Conservation (phyloP, 1,140 invertebrate genomes). For the Hylaeus anthracinus region DNA sequence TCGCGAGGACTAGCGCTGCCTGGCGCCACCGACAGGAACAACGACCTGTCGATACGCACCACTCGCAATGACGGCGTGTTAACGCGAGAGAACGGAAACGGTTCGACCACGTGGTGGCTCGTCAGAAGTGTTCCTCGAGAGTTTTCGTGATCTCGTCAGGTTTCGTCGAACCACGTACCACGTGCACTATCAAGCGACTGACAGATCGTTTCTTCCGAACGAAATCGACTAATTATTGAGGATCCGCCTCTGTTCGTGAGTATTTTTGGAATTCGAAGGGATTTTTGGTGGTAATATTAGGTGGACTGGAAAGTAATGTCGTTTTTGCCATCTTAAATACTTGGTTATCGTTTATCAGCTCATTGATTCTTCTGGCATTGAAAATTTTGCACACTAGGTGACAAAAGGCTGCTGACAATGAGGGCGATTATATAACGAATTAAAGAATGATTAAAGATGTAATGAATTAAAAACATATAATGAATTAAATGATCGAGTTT, state of each 20-base stretch:
- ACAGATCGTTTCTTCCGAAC: not conserved
- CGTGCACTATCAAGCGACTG: conserved; percentile 15
- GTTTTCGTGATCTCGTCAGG: not conserved
- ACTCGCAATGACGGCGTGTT: conserved; percentile 43
- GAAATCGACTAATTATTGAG: not conserved
- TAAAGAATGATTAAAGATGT: too few relatives aligned
- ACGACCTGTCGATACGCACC: conserved; percentile 49
- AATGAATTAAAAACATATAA: too few relatives aligned
- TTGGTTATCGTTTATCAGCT: too few relatives aligned
- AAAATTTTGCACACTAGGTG: too few relatives aligned
- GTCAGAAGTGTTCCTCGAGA: not conserved
- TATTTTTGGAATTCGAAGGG: not conserved
- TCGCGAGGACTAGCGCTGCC: conserved; percentile 26
- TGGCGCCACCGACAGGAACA: conserved; percentile 54
- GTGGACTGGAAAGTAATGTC: too few relatives aligned
- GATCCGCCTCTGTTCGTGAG: not conserved
- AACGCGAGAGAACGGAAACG: conserved; percentile 11
- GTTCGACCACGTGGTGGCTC: conserved; percentile 41
- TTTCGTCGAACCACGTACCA: not conserved
- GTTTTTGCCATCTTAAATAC: too few relatives aligned
- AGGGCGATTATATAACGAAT: too few relatives aligned
- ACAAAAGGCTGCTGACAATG: too few relatives aligned
- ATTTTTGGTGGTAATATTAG: not conserved
- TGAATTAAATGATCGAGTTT: too few relatives aligned
- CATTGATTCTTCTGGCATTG: too few relatives aligned